phyloP scores from a whole-genome alignment of 1,140 invertebrate species.

The Drosophila watanabei region DNA sequence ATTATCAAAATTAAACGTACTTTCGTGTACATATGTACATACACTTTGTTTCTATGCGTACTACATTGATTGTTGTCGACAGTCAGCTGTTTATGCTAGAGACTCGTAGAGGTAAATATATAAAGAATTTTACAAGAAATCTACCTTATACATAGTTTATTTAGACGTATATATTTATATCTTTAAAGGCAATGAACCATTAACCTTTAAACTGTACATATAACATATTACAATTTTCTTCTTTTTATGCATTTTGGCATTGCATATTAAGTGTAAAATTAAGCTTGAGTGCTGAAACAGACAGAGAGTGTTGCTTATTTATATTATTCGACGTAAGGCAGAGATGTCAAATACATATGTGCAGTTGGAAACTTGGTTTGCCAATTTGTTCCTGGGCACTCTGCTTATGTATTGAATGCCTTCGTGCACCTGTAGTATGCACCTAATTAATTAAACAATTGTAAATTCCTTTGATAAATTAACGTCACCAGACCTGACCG shows the following conservation, averaged over 20 bases:
- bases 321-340: background rate
- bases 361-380: background rate
- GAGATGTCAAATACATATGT: background rate
- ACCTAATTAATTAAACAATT: conserved; percentile 20
- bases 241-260: too few relatives aligned
- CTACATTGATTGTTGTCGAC: background rate
- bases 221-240: too few relatives aligned
- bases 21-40: background rate
- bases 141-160: too few relatives aligned
- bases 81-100: background rate
- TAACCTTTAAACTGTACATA: too few relatives aligned
- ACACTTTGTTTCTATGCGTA: background rate
- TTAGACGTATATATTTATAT: too few relatives aligned
- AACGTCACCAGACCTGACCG: conserved; percentile 12
- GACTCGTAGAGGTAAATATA: background rate
- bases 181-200: background rate
- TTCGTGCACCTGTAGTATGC: conserved; percentile 8
- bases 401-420: background rate
- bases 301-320: background rate
- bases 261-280: too few relatives aligned
- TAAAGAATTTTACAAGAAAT: too few relatives aligned
- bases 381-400: background rate
- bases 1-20: conserved; percentile 8
- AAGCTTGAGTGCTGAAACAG: background rate
- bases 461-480: conserved; percentile 18